Base-by-base conservation (phyloP, 2,888 invertebrate species). In the Dyspetes luteomarginatus region DNA sequence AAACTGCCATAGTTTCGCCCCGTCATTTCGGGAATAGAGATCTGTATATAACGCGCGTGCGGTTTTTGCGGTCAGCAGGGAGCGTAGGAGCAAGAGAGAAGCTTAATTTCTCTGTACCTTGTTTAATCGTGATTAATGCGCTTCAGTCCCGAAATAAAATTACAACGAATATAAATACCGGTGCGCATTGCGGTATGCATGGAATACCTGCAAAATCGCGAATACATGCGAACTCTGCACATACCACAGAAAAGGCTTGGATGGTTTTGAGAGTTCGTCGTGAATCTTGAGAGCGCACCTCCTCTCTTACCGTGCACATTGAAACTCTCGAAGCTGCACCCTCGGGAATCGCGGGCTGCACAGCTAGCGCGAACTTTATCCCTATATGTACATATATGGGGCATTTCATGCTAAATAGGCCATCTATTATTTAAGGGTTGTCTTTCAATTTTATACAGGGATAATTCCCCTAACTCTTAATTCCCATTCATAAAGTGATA, bases 81-180 rank as follows among this genome's bases (percentile, higher is more conserved):
- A 12, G 36, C 9, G 48, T 24, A 56, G 45, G 67, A 17, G 48
- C 26, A 17, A 45, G 12, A 36, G 50, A n/a, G 60, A 45, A n/a
- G n/a, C n/a, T n/a, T n/a, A n/a, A n/a, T n/a, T n/a, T 48, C 69
- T 55, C 22, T 26, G 52, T 19, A 19, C 64, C 76, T 62, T 69
- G 73, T 82, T 77, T 78, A 82, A 83, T 83, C 73, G 81, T 81
- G 82, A 82, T 82, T 78, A 82, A 83, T 68, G 76, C 76, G 56
- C 56, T 77, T 22, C 19, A 30, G 26, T 45, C 22, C 48, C 3
- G 43, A 71, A 83, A 83, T 81, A 82, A 81, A 82, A 81, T 81
- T 73, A 78, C 82, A 82, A 72, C 60, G 69, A 82, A 81, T n/a
- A n/a, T 76, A 82, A 78, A 82, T 81, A 73, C 72, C 62, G 56